Evolutionary conservation across 1,140 invertebrate species (phyloP).

Genomic region (Tetragnatha versicolor): DNA sequence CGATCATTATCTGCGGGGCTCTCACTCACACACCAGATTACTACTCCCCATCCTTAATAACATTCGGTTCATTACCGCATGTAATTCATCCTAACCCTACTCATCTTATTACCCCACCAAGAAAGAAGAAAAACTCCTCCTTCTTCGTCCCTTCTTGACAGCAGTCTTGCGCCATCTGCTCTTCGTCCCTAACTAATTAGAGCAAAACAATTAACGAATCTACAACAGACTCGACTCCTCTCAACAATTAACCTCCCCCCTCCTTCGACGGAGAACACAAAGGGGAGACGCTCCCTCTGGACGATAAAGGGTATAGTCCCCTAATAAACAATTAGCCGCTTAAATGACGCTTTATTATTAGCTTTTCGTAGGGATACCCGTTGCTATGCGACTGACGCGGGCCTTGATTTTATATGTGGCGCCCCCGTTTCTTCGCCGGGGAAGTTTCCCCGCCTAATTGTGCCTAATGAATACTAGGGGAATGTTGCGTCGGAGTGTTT

Average conservation of each 20-base stretch:
- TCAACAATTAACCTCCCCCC: slow-evolving; percentile 32
- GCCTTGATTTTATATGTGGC: not conserved
- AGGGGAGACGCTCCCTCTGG: no score
- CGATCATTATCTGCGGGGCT: no score
- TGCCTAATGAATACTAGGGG: slow-evolving; percentile 37
- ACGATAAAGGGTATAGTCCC: no score
- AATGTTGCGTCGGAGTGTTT: slow-evolving; percentile 3
- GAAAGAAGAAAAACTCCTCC: slow-evolving; percentile 1
- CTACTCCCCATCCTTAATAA: no score
- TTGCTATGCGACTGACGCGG: slow-evolving; percentile 10
- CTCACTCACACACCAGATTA: no score
- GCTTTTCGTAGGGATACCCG: slow-evolving; percentile 31
- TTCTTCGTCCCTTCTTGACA: not conserved
- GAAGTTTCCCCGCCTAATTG: slow-evolving; percentile 24
- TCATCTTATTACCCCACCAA: not conserved
- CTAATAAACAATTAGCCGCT: slow-evolving; percentile 46
- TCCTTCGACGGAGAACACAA: not conserved
- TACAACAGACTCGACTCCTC: slow-evolving; percentile 3
- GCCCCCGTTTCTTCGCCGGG: not conserved
- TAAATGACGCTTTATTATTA: slow-evolving; percentile 49
- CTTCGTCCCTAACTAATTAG: slow-evolving; percentile 41
- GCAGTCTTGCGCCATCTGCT: not conserved
- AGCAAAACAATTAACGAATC: slow-evolving; percentile 43
- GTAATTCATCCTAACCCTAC: not conserved
- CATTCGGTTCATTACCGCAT: no score